These are phyloP conservation scores for Brachionus plicatilis DNA, from an alignment of 1,140 invertebrate species.

Conservation along the genomic window DNA sequence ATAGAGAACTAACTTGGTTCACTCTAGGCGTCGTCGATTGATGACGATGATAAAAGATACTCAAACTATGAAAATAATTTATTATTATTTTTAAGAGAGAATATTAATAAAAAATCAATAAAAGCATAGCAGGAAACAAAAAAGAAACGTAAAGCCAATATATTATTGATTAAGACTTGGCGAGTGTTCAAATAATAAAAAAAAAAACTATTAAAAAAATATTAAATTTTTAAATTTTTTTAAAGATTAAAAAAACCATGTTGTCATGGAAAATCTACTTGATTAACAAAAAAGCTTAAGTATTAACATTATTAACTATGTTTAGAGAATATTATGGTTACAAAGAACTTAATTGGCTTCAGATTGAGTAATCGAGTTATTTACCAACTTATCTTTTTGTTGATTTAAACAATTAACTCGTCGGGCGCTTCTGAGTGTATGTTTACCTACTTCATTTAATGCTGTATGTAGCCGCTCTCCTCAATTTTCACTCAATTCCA, in stretches of 20 bases:
- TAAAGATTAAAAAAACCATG: not conserved
- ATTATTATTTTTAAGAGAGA: not conserved
- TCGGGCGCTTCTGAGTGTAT: not conserved
- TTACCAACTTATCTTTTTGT: not conserved
- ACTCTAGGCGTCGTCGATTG: not conserved
- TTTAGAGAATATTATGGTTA: not conserved
- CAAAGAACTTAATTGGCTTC: not conserved
- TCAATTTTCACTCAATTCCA: not conserved
- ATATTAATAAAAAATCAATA: conserved; percentile 5
- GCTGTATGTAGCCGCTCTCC: not conserved
- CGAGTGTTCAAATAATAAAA: not conserved
- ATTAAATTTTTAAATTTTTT: not conserved
- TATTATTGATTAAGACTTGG: not conserved
- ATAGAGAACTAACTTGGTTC: not conserved
- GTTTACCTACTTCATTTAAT: not conserved
- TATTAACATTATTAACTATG: conserved; percentile 13
- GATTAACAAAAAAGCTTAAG: not conserved
- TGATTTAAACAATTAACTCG: not conserved
- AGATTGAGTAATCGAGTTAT: not conserved
- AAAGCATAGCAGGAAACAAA: not conserved
- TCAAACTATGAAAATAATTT: not conserved
- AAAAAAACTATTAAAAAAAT: not conserved
- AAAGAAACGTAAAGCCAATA: not conserved
- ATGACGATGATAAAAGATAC: not conserved
- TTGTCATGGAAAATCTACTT: conserved; percentile 13